A percentile compares a stretch with the other conserved stretches of the same genome.
Conservation (phyloP, 2,113 vertebrate species). For the Amazona guildingii region DNA sequence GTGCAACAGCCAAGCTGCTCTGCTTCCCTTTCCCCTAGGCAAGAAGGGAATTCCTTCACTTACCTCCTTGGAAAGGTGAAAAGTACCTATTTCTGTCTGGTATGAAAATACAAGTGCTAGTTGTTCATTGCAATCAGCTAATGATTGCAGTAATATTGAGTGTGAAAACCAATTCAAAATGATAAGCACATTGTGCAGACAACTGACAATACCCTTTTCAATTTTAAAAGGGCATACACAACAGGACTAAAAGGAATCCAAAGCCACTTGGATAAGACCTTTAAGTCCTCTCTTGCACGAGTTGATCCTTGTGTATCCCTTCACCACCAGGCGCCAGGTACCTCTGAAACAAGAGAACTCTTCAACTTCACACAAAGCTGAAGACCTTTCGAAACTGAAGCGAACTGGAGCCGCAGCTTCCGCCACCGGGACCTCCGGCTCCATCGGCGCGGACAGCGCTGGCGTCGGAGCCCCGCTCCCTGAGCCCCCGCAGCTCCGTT, state of each 20-base stretch:
- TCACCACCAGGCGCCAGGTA: neutral
- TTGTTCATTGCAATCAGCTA: neutral
- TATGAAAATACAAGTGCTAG: neutral
- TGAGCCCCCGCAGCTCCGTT: neutral
- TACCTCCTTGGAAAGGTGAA: neutral
- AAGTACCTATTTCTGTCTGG: neutral
- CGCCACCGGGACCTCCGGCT: fast-evolving
- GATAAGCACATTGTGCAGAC: neutral
- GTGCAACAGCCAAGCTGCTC: neutral
- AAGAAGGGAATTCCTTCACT: neutral
- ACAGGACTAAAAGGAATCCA: neutral
- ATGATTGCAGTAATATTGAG: neutral
- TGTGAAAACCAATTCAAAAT: neutral
- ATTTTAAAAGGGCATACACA: neutral
- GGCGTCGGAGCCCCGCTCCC: neutral
- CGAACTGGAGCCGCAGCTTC: neutral
- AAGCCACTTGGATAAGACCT: neutral
- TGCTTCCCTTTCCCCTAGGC: neutral
- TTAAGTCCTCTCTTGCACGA: neutral
- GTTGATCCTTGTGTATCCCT: neutral
- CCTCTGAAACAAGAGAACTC: neutral
- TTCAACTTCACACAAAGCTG: neutral
- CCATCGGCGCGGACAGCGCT: neutral
- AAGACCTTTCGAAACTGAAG: neutral
- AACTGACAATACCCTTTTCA: neutral